These are phyloP conservation scores for Tapirus indicus DNA, from an alignment of 2,797 vertebrate genomes.

Conservation along the genomic window DNA sequence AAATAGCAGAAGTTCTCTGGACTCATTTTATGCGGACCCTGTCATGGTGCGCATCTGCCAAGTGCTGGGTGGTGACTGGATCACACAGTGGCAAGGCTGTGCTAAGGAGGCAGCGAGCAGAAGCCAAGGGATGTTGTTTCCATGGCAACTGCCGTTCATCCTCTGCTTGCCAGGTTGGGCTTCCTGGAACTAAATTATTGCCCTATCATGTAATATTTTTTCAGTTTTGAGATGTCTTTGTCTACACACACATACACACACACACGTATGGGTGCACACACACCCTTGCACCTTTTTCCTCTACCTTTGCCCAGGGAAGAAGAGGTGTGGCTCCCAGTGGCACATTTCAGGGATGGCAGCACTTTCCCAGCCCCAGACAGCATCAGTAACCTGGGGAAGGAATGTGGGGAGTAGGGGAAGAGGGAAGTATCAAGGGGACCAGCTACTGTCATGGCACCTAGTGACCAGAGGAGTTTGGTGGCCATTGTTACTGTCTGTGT, in stretches of 20 bases:
- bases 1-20: background rate
- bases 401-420: accelerated
- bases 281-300: background rate
- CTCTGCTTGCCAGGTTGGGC: background rate
- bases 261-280: background rate
- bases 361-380: background rate
- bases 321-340: background rate
- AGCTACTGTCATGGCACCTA: background rate
- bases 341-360: background rate
- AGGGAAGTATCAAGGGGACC: background rate
- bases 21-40: background rate
- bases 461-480: background rate
- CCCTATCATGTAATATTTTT: background rate
- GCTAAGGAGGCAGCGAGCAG: background rate
- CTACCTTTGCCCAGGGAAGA: background rate
- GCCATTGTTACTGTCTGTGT: background rate
- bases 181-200: constrained; percentile 12
- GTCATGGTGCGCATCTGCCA: background rate
- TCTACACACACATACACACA: background rate
- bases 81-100: background rate
- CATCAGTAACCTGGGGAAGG: background rate
- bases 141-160: constrained; percentile 45
- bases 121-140: constrained; percentile 64
- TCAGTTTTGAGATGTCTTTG: background rate
- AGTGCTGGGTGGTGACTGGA: background rate